Evolutionary conservation across 2,888 invertebrate species (phyloP), one percentile per base, ranked within the genome.

Genomic region (Pherbina coryleti): DNA sequence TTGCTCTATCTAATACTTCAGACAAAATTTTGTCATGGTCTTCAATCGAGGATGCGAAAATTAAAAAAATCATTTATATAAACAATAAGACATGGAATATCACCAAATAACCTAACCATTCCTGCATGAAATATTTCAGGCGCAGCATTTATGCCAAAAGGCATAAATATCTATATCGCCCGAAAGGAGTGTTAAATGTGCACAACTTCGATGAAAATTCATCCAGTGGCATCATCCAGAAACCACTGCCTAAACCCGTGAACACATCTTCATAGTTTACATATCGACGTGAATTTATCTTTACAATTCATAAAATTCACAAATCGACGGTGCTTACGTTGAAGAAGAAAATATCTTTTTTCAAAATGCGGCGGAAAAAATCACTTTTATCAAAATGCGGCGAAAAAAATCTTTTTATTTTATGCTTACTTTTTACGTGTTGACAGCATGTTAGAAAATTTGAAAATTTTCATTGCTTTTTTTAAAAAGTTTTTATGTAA

Each of bases 161-260:
- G n/a, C 78, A 71, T 14, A 79, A 60, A 77, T 81, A 82, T 17
- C 76, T 25, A 55, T 78, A 83, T 19, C 82, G 79, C 2, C 83
- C 82, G 74, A 80, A 84, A 0, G 82, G 82, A 9, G 83, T 82
- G 28, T 79, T 80, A 62, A 84, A 83, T 4, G 81, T 82, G 72
- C 82, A 84, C 9, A 83, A 57, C 70, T 79, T 81, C 5, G 82
- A 77, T 11, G 81, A 82, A 44, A 79, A 25, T 78, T 84, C 79
- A 37, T 81, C 31, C 3, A 31, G 31, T 31, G 31, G 31, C 3
- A 31, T 31, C 31, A 31, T 31, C 31, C 31, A 31, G 53, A 82
- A 78, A 64, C 83, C 79, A 19, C 75, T 77, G 77, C 71, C 78
- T 11, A 79, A 53, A 62, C 75, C 72, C 49, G 62, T 34, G 73